Percentiles rank a stretch among this genome's conserved stretches.
Conservation (phyloP, 2,113 vertebrate species). For the Steatornis caripensis region DNA sequence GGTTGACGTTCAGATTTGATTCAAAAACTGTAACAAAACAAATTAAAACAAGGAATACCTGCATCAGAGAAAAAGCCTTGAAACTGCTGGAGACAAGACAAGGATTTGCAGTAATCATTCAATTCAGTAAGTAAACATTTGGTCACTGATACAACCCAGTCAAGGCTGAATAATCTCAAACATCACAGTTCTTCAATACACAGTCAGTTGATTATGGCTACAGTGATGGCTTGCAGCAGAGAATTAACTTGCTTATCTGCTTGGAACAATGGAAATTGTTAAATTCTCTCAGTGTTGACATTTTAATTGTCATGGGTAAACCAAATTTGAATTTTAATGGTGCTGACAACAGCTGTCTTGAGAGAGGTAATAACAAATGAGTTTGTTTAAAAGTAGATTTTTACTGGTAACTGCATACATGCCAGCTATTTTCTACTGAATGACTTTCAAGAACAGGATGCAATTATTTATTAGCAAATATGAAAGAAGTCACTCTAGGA, state of each 20-base stretch:
- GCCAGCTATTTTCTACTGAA: not conserved
- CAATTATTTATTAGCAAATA: not conserved
- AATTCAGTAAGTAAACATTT: constrained; percentile 51
- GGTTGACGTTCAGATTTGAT: not conserved
- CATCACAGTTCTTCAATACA: constrained; percentile 29
- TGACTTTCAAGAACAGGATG: not conserved
- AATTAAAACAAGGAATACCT: not conserved
- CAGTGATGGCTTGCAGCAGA: not conserved
- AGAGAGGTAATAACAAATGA: not conserved
- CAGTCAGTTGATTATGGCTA: constrained; percentile 25
- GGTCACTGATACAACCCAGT: constrained; percentile 52
- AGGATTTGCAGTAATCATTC: constrained; percentile 19
- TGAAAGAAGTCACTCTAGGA: not conserved
- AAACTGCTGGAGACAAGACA: constrained; percentile 24
- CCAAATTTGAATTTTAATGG: constrained; percentile 20
- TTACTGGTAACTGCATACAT: not conserved
- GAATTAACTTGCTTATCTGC: constrained; percentile 33
- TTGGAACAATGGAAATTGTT: constrained; percentile 42
- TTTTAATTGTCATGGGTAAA: constrained; percentile 19
- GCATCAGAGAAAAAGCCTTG: constrained; percentile 2
- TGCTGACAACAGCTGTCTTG: constrained; percentile 10
- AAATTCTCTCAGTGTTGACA: not conserved
- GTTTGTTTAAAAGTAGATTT: constrained; percentile 1
- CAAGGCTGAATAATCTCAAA: constrained; percentile 55
- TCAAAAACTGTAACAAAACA: not conserved